Base-by-base conservation (phyloP, 2,888 invertebrate species). In the Panopea generosa region DNA sequence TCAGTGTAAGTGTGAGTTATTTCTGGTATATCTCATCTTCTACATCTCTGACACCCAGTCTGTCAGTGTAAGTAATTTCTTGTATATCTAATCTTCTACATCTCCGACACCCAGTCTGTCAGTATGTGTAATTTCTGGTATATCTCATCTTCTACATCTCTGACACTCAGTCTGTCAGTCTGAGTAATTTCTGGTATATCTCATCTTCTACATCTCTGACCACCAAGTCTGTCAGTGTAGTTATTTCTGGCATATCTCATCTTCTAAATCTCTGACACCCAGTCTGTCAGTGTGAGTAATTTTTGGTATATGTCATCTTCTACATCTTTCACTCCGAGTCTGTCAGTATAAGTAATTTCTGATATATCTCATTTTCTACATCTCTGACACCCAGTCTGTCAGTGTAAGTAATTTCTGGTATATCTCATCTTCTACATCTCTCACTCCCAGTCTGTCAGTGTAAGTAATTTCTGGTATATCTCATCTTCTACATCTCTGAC, bases 11-110 rank as follows among this genome's bases (percentile, higher is more conserved):
- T n/a, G 27, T 24, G 53, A n/a, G n/a, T n/a, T n/a, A n/a, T n/a
- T n/a, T n/a, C n/a, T n/a, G n/a, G n/a, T n/a, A n/a, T 94, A 93
- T 74, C 93, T 94, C 0, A 93, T 95, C 84, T 96, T 95, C 95
- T 91, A 70, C 49, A 70, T 80, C 61, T 77, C 80, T 14, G 56
- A 76, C 43, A 26, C 33, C 33, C 33, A 7, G 6, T 4, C 11
- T 33, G 33, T 33, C 4, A 33, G 33, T 33, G 27, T 24, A 59
- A n/a, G 40, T 40, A 26, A 45, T 11, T 4, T 7, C 33, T 11
- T 4, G 33, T 4, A 33, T 47, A 47, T 22, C 49, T 53, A 4
- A 59, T 59, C 11, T 59, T 59, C 20, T 47, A 33, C 11, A 33
- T 33, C 33, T 20, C 75, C 11, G 11, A 75, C 69, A 26, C 40